Base-by-base conservation (phyloP, 2,113 vertebrate species). In the Labrus mixtus region DNA sequence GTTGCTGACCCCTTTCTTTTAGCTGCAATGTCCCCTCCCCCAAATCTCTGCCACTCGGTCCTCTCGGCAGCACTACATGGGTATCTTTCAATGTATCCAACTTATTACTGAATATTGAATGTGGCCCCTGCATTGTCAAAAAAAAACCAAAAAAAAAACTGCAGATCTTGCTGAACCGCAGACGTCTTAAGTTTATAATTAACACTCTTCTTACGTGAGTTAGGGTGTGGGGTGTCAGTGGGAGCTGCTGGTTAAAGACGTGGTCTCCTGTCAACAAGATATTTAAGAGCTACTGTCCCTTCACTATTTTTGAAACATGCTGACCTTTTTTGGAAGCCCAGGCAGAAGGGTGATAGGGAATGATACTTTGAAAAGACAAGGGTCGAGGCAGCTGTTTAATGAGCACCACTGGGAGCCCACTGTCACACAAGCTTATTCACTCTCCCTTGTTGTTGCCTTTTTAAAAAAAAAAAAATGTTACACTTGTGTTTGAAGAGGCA, bases 201-300 rank as follows among this genome's bases (percentile, higher is more conserved):
- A 23, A 41, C 23, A 43, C 19, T 0, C 8, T 19, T 0, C 11
- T 60, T 59, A 66, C 13, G 37, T 61, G 13, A 64, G 41, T 25
- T 36, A 8, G 36, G 11, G 62, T 58, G 59, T 71, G 22, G 58
- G 63, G 71, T 72, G 74, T 73, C 71, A 12, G 56, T 2, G 0
- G 25, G 15, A 20, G 60, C 17, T 23, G 74, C 74, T 55, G 41
- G 67, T 85, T 74, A 51, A 46, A 63, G 72, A 36, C 43, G 45
- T 25, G 11, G 11, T 22, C 12, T 58, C 61, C 59, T 82, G 71
- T 85, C 87, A 71, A 0, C 86, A 19, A 6, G 33, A 62, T 13
- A 29, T 70, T 65, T 79, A 23, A 10, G 22, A 57, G 60, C 37
- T 12, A 45, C 54, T 56, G 73, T 63, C 29, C 45, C 13, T 19